These are phyloP conservation scores for Lepidocolaptes lacrymiger DNA, from an alignment of 2,797 vertebrate genomes.

Conservation along the genomic window DNA sequence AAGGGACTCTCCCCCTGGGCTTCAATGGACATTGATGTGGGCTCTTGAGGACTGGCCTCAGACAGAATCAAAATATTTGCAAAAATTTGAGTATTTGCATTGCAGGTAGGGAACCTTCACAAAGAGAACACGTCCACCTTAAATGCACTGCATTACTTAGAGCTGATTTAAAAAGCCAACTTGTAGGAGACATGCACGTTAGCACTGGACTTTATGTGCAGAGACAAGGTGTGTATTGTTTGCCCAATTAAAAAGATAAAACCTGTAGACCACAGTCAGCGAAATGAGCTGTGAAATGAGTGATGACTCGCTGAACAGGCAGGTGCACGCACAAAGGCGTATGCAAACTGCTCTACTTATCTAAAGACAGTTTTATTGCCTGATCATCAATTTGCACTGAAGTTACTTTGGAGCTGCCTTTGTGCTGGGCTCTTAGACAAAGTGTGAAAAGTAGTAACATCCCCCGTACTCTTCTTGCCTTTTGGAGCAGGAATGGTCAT, in stretches of 20 bases:
- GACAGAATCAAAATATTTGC: not conserved
- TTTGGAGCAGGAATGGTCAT: not conserved
- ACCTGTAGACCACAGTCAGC: slow-evolving; percentile 30
- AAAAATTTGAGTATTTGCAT: not conserved
- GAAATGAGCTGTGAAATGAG: slow-evolving; percentile 64
- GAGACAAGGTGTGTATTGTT: slow-evolving; percentile 64
- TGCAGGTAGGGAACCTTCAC: not conserved
- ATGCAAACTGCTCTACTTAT: slow-evolving; percentile 44
- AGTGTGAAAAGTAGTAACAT: not conserved
- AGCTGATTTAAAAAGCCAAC: not conserved
- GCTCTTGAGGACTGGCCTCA: not conserved
- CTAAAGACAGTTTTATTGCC: slow-evolving; percentile 53
- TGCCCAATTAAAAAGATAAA: slow-evolving; percentile 69
- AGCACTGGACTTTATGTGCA: slow-evolving; percentile 40
- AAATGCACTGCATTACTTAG: not conserved
- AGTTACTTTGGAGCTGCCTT: not conserved
- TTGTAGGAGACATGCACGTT: not conserved
- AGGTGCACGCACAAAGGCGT: slow-evolving; percentile 33
- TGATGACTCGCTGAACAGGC: slow-evolving; percentile 53
- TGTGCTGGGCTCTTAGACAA: not conserved
- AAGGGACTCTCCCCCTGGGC: not conserved
- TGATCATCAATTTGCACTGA: slow-evolving; percentile 25
- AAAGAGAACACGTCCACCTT: not conserved
- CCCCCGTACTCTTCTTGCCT: not conserved
- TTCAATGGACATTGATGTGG: not conserved